phyloP scores from a whole-genome alignment of 2,797 vertebrate species.

The Spea hammondii region DNA sequence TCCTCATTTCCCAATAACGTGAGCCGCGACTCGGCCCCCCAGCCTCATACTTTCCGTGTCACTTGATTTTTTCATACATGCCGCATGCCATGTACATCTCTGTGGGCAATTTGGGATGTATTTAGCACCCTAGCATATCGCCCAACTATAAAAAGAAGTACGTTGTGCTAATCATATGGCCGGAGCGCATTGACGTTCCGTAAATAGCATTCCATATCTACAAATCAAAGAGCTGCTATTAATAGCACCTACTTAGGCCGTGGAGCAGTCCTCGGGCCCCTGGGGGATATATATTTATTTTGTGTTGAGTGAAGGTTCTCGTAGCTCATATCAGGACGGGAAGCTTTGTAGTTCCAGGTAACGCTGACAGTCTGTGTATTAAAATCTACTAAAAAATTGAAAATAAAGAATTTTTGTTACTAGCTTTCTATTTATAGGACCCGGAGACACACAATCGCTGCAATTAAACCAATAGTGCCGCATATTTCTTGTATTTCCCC shows the following conservation, averaged over 20 bases:
- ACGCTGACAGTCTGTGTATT: conserved; percentile 12
- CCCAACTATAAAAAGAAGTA: conserved; percentile 22
- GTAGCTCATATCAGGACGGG: background rate
- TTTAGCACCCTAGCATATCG: conserved; percentile 54
- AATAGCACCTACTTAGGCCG: conserved; percentile 78
- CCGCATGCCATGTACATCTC: conserved; percentile 16
- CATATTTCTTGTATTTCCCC: too few relatives aligned
- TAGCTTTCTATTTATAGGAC: too few relatives aligned
- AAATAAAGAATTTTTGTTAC: too few relatives aligned
- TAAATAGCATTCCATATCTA: conserved; percentile 86
- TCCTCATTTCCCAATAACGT: background rate
- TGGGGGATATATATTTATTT: background rate
- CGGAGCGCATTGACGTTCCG: conserved; percentile 72
- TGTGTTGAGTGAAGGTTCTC: conserved; percentile 27
- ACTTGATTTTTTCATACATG: conserved; percentile 11
- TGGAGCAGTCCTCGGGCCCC: conserved; percentile 70
- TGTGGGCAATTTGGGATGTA: conserved; percentile 55
- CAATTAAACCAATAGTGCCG: too few relatives aligned
- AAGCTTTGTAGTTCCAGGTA: conserved; percentile 16
- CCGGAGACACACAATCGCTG: too few relatives aligned
- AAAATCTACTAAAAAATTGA: background rate
- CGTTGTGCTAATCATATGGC: conserved; percentile 66
- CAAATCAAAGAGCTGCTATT: conserved; percentile 88
- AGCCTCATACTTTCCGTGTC: conserved; percentile 46
- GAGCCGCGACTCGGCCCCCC: background rate